Conservation (phyloP, 2,888 invertebrate genomes). For the Aleiodes leptofemur region DNA sequence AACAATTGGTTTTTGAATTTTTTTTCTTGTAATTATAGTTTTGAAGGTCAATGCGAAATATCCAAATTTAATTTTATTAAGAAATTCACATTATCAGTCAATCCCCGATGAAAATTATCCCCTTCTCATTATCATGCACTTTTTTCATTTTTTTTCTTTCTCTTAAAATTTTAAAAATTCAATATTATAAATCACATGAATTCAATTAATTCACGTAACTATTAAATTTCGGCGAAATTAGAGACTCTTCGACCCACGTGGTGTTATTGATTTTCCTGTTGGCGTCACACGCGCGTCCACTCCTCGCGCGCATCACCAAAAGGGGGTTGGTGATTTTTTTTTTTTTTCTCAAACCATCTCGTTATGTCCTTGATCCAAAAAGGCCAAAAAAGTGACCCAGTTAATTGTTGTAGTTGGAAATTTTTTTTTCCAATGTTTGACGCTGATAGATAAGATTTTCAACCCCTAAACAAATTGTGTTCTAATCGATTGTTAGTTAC, state of each 20-base stretch:
- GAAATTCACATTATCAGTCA: too few relatives aligned
- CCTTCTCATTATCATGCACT: too few relatives aligned
- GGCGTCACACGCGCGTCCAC: constrained; percentile 30
- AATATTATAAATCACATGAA: background rate
- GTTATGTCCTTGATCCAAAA: constrained; percentile 8
- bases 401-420: background rate
- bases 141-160: too few relatives aligned
- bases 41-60: too few relatives aligned
- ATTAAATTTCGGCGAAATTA: constrained; percentile 19
- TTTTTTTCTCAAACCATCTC: background rate
- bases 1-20: too few relatives aligned
- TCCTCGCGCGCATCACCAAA: constrained; percentile 18
- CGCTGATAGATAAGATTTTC: background rate
- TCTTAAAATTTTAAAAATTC: too few relatives aligned
- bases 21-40: too few relatives aligned
- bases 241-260: constrained; percentile 63
- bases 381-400: background rate
- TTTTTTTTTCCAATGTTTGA: background rate
- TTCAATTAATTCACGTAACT: background rate
- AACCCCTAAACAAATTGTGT: background rate
- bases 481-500: background rate
- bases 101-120: too few relatives aligned
- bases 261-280: constrained; percentile 70
- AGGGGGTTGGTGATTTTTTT: constrained; percentile 12
- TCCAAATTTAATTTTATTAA: too few relatives aligned